Evolutionary conservation across 2,113 vertebrate species (phyloP), one percentile per base, ranked within the genome.

Genomic region (Sclerurus mexicanus): DNA sequence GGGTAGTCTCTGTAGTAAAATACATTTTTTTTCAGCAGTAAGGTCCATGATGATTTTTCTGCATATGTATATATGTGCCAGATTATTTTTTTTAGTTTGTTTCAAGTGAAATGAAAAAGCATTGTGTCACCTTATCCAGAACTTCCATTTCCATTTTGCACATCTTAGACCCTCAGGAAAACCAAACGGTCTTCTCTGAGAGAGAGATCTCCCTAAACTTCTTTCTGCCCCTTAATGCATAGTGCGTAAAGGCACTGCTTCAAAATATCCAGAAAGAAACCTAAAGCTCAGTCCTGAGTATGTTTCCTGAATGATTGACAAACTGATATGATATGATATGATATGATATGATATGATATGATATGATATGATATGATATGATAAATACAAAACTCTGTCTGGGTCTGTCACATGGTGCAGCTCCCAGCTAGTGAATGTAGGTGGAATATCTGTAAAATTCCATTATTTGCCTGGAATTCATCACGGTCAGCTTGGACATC

Each of bases 381-480:
- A 6, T 44, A 33, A 86, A 77, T 30, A 75, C 27, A 81, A 37
- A 28, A 59, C 19, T 21, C 19, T 21, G 7, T 13, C 19, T 22
- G 0, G 2, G 69, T 62, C 22, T 59, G 14, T 73, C 2, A 4
- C 1, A 1, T 2, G 1, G 6, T 39, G 33, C n/a, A 66, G 22
- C 16, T 84, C 24, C 25, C 35, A 81, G 4, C 4, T 71, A 42
- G 11, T 50, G 3, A 8, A 37, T 44, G 12, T 12, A 58, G 3
- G 10, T 66, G 46, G 71, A 86, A 90, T 85, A 50, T 12, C 24
- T 40, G 33, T 52, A 23, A 87, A 77, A 42, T 35, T 66, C 31
- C 15, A 37, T 72, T 4, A 23, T 82, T 83, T 78, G 18, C 23
- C 31, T 40, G 25, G n/a, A 60, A 64, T 73, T 87, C 46, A 10